phyloP scores from a whole-genome alignment of 2,113 vertebrate genomes.

The Microcebus lehilahytsara region DNA sequence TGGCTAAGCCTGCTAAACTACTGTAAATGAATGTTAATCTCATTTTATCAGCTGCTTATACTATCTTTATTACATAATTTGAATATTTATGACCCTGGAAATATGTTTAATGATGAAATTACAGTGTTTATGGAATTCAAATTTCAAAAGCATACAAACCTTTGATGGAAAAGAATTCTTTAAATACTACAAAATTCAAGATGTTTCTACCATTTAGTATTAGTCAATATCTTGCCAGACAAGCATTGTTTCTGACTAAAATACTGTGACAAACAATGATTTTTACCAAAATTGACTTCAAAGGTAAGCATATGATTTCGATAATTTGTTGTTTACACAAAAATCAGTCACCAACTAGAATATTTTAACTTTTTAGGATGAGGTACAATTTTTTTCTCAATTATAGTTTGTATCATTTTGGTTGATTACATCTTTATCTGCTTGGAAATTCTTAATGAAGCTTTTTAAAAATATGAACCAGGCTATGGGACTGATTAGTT shows the following conservation, averaged over 20 bases:
- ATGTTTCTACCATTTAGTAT: conserved; percentile 41
- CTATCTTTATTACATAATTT: conserved; percentile 82
- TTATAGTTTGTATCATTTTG: background rate
- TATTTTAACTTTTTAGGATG: background rate
- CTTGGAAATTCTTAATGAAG: background rate
- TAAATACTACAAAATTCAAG: conserved; percentile 55
- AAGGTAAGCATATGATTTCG: background rate
- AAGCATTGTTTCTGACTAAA: background rate
- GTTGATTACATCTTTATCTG: background rate
- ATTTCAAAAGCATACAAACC: conserved; percentile 58
- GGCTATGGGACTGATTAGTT: background rate
- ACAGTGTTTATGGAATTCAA: conserved; percentile 70
- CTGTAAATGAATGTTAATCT: conserved; percentile 83
- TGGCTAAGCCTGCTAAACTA: conserved; percentile 80
- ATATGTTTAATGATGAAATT: conserved; percentile 81
- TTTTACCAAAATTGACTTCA: conserved; percentile 1
- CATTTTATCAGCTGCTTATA: conserved; percentile 79
- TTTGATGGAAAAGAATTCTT: conserved; percentile 64
- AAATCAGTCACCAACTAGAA: background rate
- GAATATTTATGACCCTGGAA: conserved; percentile 83
- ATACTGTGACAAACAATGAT: background rate
- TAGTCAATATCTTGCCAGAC: background rate
- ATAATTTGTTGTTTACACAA: conserved; percentile 37
- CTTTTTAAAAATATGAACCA: background rate
- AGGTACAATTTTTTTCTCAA: conserved; percentile 33